Evolutionary conservation across 2,888 invertebrate species (phyloP).

Genomic region (Tortrix viridana): DNA sequence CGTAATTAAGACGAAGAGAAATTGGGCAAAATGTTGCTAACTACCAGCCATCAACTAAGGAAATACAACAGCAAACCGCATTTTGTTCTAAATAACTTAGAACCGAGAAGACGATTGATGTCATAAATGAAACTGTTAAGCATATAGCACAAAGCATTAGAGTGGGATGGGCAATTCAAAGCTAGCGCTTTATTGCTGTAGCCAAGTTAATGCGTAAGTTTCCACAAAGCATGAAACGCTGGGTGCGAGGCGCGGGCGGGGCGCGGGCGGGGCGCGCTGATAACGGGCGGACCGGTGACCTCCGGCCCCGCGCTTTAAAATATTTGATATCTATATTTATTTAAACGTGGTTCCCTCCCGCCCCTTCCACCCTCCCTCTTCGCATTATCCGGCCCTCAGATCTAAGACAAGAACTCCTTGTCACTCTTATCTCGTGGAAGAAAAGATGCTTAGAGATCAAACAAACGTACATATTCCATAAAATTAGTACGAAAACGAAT

Average conservation of each 20-base stretch:
- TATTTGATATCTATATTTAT: conserved; percentile 64
- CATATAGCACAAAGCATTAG: no score
- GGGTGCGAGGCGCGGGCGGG: conserved; percentile 27
- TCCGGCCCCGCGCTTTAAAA: conserved; percentile 64
- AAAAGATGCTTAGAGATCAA: conserved; percentile 20
- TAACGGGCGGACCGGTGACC: conserved; percentile 63
- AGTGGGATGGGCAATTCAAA: not conserved
- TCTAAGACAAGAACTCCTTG: conserved; percentile 26
- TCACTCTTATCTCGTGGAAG: conserved; percentile 19
- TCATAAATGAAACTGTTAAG: no score
- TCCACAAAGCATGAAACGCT: conserved; percentile 31
- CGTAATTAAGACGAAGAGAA: no score
- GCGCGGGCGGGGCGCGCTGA: conserved; percentile 48
- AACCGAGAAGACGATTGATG: no score
- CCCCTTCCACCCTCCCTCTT: conserved; percentile 24
- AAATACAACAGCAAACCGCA: no score
- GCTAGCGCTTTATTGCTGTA: conserved; percentile 12
- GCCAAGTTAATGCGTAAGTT: conserved; percentile 37
- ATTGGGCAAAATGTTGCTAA: no score
- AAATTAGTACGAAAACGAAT: not conserved
- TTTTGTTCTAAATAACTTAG: no score
- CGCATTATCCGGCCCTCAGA: conserved; percentile 16
- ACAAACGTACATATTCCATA: not conserved
- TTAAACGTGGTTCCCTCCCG: conserved; percentile 46
- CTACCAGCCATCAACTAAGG: no score